A percentile compares a stretch with the other conserved stretches of the same genome.
These are phyloP conservation scores for Scaptomyza graminum DNA, from an alignment of 1,140 invertebrate genomes.

Conservation along the genomic window DNA sequence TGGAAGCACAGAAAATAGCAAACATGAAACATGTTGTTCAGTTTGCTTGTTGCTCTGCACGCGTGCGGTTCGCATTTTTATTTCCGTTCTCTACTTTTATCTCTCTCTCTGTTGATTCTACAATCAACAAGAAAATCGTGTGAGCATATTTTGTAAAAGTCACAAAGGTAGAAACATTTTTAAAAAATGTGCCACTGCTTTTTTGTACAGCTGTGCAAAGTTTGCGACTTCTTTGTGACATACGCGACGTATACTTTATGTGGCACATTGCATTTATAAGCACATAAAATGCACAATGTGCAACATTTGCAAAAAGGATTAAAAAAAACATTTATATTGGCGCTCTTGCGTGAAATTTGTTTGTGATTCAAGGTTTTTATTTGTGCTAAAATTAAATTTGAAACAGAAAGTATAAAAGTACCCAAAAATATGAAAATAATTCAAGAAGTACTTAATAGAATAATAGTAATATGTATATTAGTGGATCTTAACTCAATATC, in stretches of 20 bases:
- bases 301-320: conserved; percentile 40
- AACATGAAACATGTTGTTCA: conserved; percentile 79
- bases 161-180: conserved; percentile 63
- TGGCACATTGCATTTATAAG: conserved; percentile 29
- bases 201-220: conserved; percentile 70
- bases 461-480: background rate
- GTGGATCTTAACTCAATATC: too few species aligned
- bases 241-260: conserved; percentile 71
- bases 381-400: conserved; percentile 12
- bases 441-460: too few species aligned
- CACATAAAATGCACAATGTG: conserved; percentile 25
- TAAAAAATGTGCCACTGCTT: conserved; percentile 53
- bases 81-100: conserved; percentile 13
- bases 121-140: conserved; percentile 2
- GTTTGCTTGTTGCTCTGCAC: conserved; percentile 80
- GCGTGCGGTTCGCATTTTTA: conserved; percentile 68
- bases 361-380: conserved; percentile 51
- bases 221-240: conserved; percentile 19
- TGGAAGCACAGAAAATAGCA: conserved; percentile 78
- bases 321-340: conserved; percentile 33
- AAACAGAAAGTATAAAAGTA: conserved; percentile 11
- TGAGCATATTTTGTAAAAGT: conserved; percentile 31
- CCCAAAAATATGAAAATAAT: background rate
- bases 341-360: conserved; percentile 49
- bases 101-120: background rate